A percentile compares a stretch with the other conserved stretches of the same genome.
These are phyloP conservation scores for Drosophila sulfurigaster DNA, from an alignment of 1,140 invertebrate genomes.

Conservation along the genomic window DNA sequence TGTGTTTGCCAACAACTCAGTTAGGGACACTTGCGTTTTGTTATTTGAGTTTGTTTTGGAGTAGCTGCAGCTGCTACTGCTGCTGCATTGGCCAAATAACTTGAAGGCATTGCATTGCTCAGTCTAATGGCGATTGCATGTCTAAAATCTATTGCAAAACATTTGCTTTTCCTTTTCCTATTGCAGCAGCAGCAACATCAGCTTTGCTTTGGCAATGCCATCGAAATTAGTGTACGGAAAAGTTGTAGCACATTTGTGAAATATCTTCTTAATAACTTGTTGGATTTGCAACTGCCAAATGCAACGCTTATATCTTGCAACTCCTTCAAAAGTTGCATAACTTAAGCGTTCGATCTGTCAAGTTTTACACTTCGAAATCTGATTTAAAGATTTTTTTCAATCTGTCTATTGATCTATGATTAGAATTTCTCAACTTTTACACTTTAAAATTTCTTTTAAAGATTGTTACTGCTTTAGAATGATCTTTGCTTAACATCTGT, in stretches of 20 bases:
- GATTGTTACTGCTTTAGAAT: no score
- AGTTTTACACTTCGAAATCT: no score
- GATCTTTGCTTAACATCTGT: no score
- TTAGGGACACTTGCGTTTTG: slow-evolving; percentile 3
- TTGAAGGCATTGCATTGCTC: neutral
- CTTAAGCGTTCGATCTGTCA: no score
- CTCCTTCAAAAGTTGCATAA: no score
- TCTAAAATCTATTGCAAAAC: slow-evolving; percentile 9
- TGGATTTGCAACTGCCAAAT: neutral
- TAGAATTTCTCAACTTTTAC: no score
- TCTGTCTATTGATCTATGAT: no score
- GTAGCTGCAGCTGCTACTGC: neutral
- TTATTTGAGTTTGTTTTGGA: neutral
- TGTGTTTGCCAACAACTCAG: slow-evolving; percentile 1
- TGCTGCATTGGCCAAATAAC: neutral
- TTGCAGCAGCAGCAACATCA: neutral
- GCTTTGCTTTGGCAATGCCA: slow-evolving; percentile 8
- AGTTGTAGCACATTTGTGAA: neutral
- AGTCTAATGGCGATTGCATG: slow-evolving; percentile 10
- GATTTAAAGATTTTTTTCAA: no score
- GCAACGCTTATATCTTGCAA: no score
- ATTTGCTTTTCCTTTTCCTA: slow-evolving; percentile 17
- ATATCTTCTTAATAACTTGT: neutral
- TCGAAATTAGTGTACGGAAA: neutral
- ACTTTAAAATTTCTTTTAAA: no score